Evolutionary conservation across 2,113 vertebrate species (phyloP).

Genomic region (Peromyscus polionotus): DNA sequence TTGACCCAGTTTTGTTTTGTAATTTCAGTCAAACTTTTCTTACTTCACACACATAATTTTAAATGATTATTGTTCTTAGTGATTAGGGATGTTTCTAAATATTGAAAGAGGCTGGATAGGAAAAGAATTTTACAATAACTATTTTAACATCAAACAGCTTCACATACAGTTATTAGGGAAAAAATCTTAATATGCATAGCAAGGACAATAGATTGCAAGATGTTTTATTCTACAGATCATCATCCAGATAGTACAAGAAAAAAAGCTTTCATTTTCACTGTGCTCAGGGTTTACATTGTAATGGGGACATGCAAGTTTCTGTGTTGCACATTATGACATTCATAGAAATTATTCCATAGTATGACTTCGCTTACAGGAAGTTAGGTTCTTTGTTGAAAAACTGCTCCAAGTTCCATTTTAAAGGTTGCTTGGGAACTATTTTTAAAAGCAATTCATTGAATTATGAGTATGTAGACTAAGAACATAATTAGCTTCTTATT

Average conservation of each 20-base stretch:
- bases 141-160: slow-evolving; percentile 38
- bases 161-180: slow-evolving; percentile 5
- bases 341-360: not conserved
- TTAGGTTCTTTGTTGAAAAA: not conserved
- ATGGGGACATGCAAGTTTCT: not conserved
- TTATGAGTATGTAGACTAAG: slow-evolving; percentile 4
- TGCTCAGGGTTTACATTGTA: slow-evolving; percentile 45
- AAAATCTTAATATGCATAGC: not conserved
- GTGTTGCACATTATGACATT: not conserved
- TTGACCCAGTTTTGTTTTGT: not conserved
- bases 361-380: not conserved
- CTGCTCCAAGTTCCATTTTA: not conserved
- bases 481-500: slow-evolving; percentile 37
- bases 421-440: not conserved
- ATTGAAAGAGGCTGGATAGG: not conserved
- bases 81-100: slow-evolving; percentile 42
- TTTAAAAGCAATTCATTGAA: slow-evolving; percentile 50
- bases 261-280: not conserved
- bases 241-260: not conserved
- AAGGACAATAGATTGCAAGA: not conserved
- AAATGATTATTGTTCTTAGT: not conserved
- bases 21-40: slow-evolving; percentile 8
- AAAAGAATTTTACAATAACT: not conserved
- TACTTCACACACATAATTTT: not conserved
- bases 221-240: not conserved